Percentiles rank a stretch among this genome's conserved stretches.
These are phyloP conservation scores for Pyralis farinalis DNA, from an alignment of 2,888 invertebrate genomes.

Conservation along the genomic window DNA sequence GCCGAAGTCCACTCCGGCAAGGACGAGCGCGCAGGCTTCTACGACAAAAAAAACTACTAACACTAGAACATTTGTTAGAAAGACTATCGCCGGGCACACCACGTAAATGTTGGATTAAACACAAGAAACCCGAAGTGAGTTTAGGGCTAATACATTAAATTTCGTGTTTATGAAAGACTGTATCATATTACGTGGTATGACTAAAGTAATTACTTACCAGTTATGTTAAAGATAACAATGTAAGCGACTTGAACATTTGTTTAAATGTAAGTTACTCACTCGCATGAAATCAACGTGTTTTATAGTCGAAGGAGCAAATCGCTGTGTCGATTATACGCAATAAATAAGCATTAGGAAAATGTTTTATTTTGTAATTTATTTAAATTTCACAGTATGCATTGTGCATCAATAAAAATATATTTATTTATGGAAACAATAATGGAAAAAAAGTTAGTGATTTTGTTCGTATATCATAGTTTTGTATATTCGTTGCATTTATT, in stretches of 20 bases:
- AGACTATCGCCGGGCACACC: constrained; percentile 47
- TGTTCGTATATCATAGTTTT: constrained; percentile 36
- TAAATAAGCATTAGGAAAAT: not conserved
- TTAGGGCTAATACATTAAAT: no score
- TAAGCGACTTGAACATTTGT: not conserved
- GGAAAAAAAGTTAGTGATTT: constrained; percentile 34
- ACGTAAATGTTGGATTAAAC: constrained; percentile 35
- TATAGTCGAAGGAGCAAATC: not conserved
- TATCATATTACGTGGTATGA: no score
- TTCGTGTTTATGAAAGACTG: no score
- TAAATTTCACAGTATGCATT: not conserved
- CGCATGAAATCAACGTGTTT: not conserved
- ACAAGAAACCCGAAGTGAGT: no score
- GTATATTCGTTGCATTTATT: constrained; percentile 76
- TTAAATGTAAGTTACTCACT: no score
- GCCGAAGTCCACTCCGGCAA: constrained; percentile 46
- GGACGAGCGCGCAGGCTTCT: constrained; percentile 28
- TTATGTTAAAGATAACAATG: not conserved
- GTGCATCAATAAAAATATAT: constrained; percentile 3
- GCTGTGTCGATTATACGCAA: not conserved
- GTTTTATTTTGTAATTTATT: constrained; percentile 1
- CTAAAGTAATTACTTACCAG: not conserved
- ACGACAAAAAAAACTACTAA: constrained; percentile 41
- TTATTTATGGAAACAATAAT: constrained; percentile 23
- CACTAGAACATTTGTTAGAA: constrained; percentile 51